Conservation (phyloP, 2,888 invertebrate species). For the Tinea pellionella region DNA sequence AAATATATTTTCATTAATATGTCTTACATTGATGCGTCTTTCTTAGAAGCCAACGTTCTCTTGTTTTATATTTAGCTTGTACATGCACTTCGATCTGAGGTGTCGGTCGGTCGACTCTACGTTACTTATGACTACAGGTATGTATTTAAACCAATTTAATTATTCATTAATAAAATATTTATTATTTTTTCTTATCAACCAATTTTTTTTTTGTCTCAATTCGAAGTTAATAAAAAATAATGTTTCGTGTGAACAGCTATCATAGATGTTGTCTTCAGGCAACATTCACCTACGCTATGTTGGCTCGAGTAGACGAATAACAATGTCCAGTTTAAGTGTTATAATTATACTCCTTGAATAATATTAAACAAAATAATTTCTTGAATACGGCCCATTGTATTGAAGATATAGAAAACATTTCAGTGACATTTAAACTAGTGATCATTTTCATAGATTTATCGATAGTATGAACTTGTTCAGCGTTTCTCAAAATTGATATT, state of each 20-base stretch:
- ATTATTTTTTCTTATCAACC: too few species aligned
- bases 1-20: conserved; percentile 8
- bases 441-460: conserved; percentile 69
- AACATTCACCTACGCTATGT: too few species aligned
- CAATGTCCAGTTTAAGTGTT: too few species aligned
- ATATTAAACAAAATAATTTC: too few species aligned
- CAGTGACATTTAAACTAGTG: conserved; percentile 48
- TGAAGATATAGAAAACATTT: conserved; percentile 63
- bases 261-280: too few species aligned
- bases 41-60: conserved; percentile 11
- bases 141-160: background rate
- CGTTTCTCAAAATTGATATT: background rate
- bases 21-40: conserved; percentile 15
- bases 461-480: conserved; percentile 38
- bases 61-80: conserved; percentile 16
- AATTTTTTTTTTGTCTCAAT: too few species aligned
- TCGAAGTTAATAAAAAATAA: too few species aligned
- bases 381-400: conserved; percentile 32
- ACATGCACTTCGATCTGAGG: conserved; percentile 26
- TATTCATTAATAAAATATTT: background rate
- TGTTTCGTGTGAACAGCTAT: too few species aligned
- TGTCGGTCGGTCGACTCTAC: conserved; percentile 19
- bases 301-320: too few species aligned
- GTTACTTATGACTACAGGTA: conserved; percentile 24
- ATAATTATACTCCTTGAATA: too few species aligned